phyloP scores from a whole-genome alignment of 2,797 vertebrate genomes.

The Dallia pectoralis region DNA sequence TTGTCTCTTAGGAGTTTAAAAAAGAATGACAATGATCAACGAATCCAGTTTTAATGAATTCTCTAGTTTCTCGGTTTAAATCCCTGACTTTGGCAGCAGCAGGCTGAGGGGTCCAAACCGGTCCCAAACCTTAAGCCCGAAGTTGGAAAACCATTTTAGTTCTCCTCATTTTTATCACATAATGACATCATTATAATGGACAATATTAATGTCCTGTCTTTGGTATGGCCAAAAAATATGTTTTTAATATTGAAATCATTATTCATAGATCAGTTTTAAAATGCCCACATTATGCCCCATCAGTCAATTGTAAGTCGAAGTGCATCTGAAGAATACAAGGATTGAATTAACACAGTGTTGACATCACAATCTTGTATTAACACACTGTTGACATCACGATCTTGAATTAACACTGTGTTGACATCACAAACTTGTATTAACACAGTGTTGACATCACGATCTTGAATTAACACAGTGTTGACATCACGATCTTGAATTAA shows the following conservation, averaged over 20 bases:
- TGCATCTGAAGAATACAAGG: background rate
- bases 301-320: background rate
- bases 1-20: conserved; percentile 52
- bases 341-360: background rate
- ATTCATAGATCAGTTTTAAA: conserved; percentile 4
- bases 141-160: conserved; percentile 40
- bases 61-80: background rate
- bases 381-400: no score
- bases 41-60: background rate
- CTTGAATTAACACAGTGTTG: no score
- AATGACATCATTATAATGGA: conserved; percentile 1
- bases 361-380: no score
- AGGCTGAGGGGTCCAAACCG: background rate
- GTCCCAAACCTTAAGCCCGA: conserved; percentile 46
- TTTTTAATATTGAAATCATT: background rate
- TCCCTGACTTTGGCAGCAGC: background rate
- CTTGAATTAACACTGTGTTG: no score
- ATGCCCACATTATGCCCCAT: background rate
- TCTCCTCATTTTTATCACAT: conserved; percentile 16
- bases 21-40: conserved; percentile 35
- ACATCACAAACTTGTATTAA: no score
- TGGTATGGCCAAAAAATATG: conserved; percentile 23
- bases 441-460: no score
- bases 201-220: conserved; percentile 21
- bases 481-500: no score